These are phyloP conservation scores for Drosophila bocki DNA, from an alignment of 1,140 invertebrate species.

Conservation along the genomic window DNA sequence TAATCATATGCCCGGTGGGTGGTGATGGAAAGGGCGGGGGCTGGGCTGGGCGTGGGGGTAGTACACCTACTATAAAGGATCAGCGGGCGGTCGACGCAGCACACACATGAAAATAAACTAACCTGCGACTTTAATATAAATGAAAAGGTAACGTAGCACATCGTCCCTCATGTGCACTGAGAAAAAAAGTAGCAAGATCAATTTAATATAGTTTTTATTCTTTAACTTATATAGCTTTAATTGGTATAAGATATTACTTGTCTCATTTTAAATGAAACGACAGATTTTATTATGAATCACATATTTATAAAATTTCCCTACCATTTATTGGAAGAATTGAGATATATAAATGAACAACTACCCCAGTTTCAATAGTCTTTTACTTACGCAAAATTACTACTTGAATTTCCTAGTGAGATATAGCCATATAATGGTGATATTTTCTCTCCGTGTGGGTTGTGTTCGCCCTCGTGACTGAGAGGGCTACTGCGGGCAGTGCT, in stretches of 20 bases:
- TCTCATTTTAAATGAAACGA: no score
- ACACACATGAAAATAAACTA: slow-evolving; percentile 54
- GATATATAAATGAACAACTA: no score
- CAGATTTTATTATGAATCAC: no score
- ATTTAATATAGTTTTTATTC: background rate
- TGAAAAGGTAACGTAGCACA: slow-evolving; percentile 33
- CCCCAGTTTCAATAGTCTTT: no score
- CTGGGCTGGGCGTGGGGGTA: background rate
- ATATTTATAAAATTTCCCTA: no score
- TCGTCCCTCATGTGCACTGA: slow-evolving; percentile 1
- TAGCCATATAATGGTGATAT: background rate
- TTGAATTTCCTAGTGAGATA: background rate
- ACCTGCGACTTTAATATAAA: slow-evolving; percentile 56
- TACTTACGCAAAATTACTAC: no score
- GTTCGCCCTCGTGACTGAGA: background rate
- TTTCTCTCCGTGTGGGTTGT: background rate
- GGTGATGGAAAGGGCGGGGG: background rate
- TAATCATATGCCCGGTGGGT: slow-evolving; percentile 46
- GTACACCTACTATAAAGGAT: slow-evolving; percentile 12
- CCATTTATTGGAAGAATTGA: no score
- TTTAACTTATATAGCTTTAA: background rate
- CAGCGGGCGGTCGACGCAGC: slow-evolving; percentile 2
- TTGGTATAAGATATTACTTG: no score
- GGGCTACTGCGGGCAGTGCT: background rate
- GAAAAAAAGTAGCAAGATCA: background rate